These are phyloP conservation scores for Spisula solida DNA, from an alignment of 2,888 invertebrate genomes.

Conservation along the genomic window DNA sequence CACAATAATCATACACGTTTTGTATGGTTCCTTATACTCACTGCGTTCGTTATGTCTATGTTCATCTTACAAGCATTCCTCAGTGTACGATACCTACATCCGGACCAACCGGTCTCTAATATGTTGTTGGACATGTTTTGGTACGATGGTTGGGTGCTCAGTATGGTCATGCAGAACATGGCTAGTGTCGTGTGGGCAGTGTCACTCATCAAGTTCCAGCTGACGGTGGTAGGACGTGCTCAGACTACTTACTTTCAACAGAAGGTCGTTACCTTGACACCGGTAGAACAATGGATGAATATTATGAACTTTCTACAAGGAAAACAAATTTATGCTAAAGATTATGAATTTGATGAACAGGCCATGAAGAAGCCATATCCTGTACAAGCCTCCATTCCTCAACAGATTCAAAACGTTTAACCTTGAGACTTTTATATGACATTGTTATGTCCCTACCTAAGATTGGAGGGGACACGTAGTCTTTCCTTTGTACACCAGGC, in stretches of 20 bases:
- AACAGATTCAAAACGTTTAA: neutral
- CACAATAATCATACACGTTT: conserved; percentile 84
- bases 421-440: neutral
- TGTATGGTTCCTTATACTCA: conserved; percentile 81
- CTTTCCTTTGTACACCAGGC: too few relatives aligned
- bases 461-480: too few relatives aligned
- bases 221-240: conserved; percentile 80
- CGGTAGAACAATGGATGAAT: conserved; percentile 80
- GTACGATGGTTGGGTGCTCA: conserved; percentile 80
- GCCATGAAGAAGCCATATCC: conserved; percentile 19
- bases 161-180: conserved; percentile 79
- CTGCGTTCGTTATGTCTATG: conserved; percentile 77
- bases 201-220: conserved; percentile 80
- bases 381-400: neutral
- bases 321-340: conserved; percentile 75
- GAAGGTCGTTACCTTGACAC: conserved; percentile 69
- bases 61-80: conserved; percentile 73
- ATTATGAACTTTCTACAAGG: conserved; percentile 81
- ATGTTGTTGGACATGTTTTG: conserved; percentile 72
- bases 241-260: conserved; percentile 80
- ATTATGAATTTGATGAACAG: conserved; percentile 49
- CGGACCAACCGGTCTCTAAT: conserved; percentile 32
- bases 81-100: conserved; percentile 67
- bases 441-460: too few relatives aligned
- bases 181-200: conserved; percentile 82